These are phyloP conservation scores for Phytoseiulus persimilis DNA, from an alignment of 2,888 invertebrate species.

Conservation along the genomic window DNA sequence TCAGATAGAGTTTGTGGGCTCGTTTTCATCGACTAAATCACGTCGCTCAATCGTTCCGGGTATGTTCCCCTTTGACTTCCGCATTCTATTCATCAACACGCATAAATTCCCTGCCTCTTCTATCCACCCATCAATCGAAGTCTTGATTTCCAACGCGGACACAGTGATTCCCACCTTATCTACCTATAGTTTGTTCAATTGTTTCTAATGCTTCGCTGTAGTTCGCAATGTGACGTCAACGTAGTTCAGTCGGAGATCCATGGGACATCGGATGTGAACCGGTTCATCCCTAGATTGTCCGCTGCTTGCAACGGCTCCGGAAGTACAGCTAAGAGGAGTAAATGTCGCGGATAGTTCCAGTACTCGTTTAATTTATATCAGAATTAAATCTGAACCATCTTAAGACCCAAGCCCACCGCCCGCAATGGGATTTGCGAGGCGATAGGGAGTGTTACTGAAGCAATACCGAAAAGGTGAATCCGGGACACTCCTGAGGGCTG, in stretches of 20 bases:
- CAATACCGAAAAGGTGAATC: too few relatives aligned
- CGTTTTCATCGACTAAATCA: not conserved
- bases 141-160: too few relatives aligned
- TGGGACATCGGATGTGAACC: not conserved
- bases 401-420: too few relatives aligned
- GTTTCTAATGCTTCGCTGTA: not conserved
- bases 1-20: not conserved
- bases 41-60: not conserved
- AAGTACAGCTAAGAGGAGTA: not conserved
- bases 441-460: too few relatives aligned
- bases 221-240: not conserved
- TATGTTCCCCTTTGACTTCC: too few relatives aligned
- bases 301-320: not conserved
- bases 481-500: too few relatives aligned
- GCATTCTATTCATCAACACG: too few relatives aligned
- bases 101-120: too few relatives aligned
- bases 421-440: too few relatives aligned
- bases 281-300: not conserved
- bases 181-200: not conserved
- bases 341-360: not conserved
- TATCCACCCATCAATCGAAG: too few relatives aligned
- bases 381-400: too few relatives aligned
- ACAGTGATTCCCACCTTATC: not conserved
- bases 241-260: not conserved
- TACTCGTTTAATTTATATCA: too few relatives aligned